Evolutionary conservation across 1,140 invertebrate species (phyloP).

Genomic region (Globodera ellingtonae): DNA sequence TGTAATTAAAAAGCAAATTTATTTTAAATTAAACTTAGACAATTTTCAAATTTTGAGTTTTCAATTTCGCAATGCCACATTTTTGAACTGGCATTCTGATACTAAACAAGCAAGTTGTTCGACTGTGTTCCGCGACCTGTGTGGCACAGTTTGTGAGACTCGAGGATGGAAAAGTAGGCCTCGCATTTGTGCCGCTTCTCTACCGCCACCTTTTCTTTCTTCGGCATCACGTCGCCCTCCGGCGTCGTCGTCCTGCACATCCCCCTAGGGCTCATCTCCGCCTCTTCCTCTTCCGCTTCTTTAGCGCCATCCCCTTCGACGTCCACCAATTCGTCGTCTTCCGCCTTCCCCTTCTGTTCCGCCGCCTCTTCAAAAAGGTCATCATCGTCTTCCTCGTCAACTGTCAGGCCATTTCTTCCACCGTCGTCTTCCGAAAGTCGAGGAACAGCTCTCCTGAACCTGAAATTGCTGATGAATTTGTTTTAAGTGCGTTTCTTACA

Average conservation of each 20-base stretch:
- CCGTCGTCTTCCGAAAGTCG: not conserved
- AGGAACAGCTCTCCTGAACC: not conserved
- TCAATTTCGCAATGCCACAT: not conserved
- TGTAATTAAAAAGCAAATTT: constrained; percentile 14
- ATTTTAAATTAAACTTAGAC: not conserved
- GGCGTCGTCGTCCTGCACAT: not conserved
- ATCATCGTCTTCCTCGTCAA: constrained; percentile 3
- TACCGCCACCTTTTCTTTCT: constrained; percentile 24
- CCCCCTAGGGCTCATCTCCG: not conserved
- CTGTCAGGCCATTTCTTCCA: not conserved
- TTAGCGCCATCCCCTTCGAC: not conserved
- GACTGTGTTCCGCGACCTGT: constrained; percentile 52
- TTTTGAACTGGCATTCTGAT: too few relatives aligned
- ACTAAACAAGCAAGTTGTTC: constrained; percentile 65
- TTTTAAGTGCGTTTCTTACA: not conserved
- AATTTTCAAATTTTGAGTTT: too few relatives aligned
- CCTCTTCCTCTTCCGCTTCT: not conserved
- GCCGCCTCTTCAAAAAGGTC: not conserved
- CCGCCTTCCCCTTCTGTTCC: not conserved
- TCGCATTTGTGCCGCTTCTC: constrained; percentile 63
- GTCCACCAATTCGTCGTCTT: constrained; percentile 10
- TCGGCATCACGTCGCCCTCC: not conserved
- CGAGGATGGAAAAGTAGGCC: constrained; percentile 65
- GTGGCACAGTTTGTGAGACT: constrained; percentile 66
- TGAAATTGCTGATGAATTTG: not conserved